Evolutionary conservation across 2,888 invertebrate species (phyloP), one percentile per base, ranked within the genome.

Genomic region (Thumatha senex): DNA sequence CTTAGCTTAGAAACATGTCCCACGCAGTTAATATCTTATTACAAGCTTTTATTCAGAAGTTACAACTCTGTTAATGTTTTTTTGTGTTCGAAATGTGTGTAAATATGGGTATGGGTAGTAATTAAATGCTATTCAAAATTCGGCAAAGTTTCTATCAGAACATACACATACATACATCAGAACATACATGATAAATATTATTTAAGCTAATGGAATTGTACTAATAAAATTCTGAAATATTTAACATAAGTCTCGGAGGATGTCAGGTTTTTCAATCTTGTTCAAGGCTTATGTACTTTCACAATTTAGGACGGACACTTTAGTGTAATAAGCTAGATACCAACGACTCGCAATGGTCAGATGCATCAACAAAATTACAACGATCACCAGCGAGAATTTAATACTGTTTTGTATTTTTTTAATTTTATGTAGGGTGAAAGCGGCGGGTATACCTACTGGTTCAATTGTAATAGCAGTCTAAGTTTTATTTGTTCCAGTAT

Each of bases 281-380:
- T 65, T 54, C 48, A 51, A 48, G 51, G 56, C 62, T 46, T 54
- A 53, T 47, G 60, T 46, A 54, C 50, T 65, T 57, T 55, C 11
- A 31, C 47, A 58, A 68, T 59, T 43, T 63, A 59, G 56, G 48
- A 53, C 58, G 56, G 50, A 54, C 58, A 57, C 47, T 36, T 45
- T 50, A 54, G 53, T 44, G 43, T 18, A 31, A 38, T 48, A 48
- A 40, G 48, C 38, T 39, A n/a, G 38, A 15, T 15, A 11, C 2
- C 5, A 8, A 45, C 35, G 45, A 44, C 46, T 39, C 39, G 43
- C 30, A 42, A 46, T 50, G 58, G 55, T 46, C 48, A 54, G 52
- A 60, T 67, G 68, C 65, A 62, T 67, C 62, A 60, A 64, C 56
- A 49, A 67, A 67, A 67, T 64, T 67, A 67, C 59, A 64, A 59